Evolutionary conservation across 2,113 vertebrate species (phyloP).

Genomic region (Bettongia penicillata): DNA sequence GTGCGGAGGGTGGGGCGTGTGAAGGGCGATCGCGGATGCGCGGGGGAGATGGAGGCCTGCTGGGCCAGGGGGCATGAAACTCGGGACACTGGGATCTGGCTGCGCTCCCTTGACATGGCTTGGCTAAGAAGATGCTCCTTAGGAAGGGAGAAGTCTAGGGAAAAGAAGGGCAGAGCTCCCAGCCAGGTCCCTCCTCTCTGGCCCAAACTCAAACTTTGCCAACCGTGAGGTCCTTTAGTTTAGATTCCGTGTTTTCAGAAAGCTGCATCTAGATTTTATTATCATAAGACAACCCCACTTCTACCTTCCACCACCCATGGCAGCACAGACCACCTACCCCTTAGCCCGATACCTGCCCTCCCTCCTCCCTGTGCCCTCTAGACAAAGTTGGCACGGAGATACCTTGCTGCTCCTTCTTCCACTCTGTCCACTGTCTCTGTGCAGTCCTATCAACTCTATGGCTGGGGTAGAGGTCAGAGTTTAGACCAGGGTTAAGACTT

Average conservation of each 20-base stretch:
- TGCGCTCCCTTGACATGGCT: neutral
- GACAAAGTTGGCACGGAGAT: neutral
- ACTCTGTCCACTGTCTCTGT: neutral
- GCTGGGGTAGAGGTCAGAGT: neutral
- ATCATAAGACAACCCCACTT: too few relatives aligned
- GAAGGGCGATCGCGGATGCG: neutral
- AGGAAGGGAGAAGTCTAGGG: too few relatives aligned
- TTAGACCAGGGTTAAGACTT: neutral
- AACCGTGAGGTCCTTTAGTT: neutral
- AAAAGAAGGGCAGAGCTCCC: neutral
- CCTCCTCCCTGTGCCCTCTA: neutral
- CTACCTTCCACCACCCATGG: neutral
- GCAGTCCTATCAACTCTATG: neutral
- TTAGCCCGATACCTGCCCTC: neutral
- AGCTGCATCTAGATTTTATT: neutral
- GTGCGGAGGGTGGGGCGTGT: conserved; percentile 63
- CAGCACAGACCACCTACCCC: neutral
- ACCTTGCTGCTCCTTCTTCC: neutral
- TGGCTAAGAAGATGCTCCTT: neutral
- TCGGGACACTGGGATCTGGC: conserved; percentile 49
- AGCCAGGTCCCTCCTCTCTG: neutral
- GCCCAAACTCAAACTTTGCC: neutral
- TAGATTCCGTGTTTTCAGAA: neutral
- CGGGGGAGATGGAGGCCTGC: neutral
- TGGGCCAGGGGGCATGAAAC: neutral